Percentiles rank a stretch among this genome's conserved stretches.
phyloP scores from a whole-genome alignment of 2,888 invertebrate genomes.

The Aelia acuminata region DNA sequence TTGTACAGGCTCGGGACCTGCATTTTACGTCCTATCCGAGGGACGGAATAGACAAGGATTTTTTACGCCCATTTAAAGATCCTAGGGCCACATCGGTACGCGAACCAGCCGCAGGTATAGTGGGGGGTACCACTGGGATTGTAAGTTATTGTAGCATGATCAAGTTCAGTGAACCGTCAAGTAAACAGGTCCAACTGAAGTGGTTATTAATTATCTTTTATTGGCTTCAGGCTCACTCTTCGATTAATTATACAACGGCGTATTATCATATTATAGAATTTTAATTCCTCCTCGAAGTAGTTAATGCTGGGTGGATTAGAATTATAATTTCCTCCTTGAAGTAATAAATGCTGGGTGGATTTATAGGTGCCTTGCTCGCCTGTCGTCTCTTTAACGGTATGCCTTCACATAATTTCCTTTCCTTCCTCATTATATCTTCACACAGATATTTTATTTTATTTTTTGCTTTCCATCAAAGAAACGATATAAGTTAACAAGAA shows the following conservation, averaged over 20 bases:
- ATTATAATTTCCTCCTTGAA: neutral
- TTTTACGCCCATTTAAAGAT: no score
- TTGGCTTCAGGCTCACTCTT: neutral
- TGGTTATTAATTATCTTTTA: neutral
- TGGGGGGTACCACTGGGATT: neutral
- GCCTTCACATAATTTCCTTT: neutral
- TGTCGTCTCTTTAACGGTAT: neutral
- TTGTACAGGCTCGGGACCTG: no score
- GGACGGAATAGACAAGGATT: no score
- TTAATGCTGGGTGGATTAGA: neutral
- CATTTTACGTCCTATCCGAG: no score
- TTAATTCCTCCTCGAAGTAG: neutral
- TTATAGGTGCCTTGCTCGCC: neutral
- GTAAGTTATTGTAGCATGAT: neutral
- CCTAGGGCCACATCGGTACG: no score
- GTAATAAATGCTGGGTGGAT: neutral
- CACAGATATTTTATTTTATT: neutral
- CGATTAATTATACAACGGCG: neutral
- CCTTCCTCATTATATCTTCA: neutral
- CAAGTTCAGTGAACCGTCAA: constrained; percentile 4
- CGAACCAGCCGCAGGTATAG: no score
- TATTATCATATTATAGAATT: constrained; percentile 28
- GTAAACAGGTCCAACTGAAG: neutral
- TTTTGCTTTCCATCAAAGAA: neutral
- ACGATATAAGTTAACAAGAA: neutral